Evolutionary conservation across 2,888 invertebrate species (phyloP), one percentile per base, ranked within the genome.

Genomic region (Coenonympha arcania): DNA sequence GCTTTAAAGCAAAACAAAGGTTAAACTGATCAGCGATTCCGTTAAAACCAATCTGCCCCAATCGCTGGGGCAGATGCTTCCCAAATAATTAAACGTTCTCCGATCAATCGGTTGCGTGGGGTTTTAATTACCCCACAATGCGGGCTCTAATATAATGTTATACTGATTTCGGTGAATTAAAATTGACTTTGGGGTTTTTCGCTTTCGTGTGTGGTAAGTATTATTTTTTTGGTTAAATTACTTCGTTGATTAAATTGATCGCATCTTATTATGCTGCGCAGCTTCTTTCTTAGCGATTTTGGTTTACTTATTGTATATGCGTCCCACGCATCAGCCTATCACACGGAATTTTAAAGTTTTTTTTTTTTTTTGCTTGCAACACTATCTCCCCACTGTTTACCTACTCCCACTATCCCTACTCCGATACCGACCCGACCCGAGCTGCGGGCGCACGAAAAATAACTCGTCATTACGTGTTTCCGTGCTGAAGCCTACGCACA

Each of bases 111-210:
- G 42, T 33, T 34, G 34, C 54, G 45, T 48, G 42, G 15, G 31
- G 20, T 52, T 48, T 54, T 56, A 56, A 56, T 56, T 50, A 52
- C 50, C 42, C 33, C 36, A 47, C 9, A 50, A 51, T 58, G 54
- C 54, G 55, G 56, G 58, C 52, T 40, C 43, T 49, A 54, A 59
- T 59, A 42, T 51, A 48, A 55, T 55, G n/a, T n/a, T n/a, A 43
- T 48, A 20, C 44, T 13, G 31, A 48, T 41, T 40, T 48, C n/a
- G 22, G 30, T 45, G 16, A 41, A 48, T 45, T 52, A 16, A 22
- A 31, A 43, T 43, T 43, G 43, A 30, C 31, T 43, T 30, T 6
- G 6, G 15, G 5, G 4, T 20, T 42, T 42, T 43, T 20, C n/a
- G 41, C 28, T 28, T 28, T 6, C 26, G 22, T 16, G 18, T 28